Evolutionary conservation across 2,113 vertebrate genomes (phyloP).

Genomic region (Tursiops truncatus): DNA sequence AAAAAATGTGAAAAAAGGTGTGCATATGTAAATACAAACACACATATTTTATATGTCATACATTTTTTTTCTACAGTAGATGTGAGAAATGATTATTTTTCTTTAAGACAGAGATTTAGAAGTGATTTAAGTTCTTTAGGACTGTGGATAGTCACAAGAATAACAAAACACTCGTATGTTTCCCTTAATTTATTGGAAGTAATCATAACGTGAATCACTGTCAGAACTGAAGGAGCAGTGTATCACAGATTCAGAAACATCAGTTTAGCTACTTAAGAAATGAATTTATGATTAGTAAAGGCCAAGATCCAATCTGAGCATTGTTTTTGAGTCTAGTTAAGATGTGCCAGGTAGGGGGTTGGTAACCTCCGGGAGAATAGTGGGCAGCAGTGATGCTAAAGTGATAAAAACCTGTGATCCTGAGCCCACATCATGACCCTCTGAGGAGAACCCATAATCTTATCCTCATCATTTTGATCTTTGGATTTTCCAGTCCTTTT

Average conservation of each 20-base stretch:
- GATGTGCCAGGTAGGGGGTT: not conserved
- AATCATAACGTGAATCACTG: not conserved
- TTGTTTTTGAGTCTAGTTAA: not conserved
- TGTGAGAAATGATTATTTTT: constrained; percentile 35
- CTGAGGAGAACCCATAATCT: not conserved
- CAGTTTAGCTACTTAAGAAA: not conserved
- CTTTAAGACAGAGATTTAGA: not conserved
- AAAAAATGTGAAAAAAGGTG: not conserved
- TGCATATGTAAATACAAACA: not conserved
- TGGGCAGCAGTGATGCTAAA: not conserved
- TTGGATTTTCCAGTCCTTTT: not conserved
- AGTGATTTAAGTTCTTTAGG: constrained; percentile 1
- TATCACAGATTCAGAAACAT: not conserved
- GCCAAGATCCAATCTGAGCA: not conserved
- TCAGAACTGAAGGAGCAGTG: not conserved
- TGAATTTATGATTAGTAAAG: not conserved
- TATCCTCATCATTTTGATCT: not conserved
- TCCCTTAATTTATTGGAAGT: not conserved
- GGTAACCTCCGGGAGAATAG: not conserved
- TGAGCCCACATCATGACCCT: not conserved
- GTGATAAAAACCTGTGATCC: not conserved
- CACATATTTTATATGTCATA: not conserved
- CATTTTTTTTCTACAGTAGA: not conserved
- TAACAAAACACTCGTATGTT: not conserved
- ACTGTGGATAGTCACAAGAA: not conserved